Base-by-base conservation (phyloP, 2,888 invertebrate species). In the Phlogophora meticulosa region DNA sequence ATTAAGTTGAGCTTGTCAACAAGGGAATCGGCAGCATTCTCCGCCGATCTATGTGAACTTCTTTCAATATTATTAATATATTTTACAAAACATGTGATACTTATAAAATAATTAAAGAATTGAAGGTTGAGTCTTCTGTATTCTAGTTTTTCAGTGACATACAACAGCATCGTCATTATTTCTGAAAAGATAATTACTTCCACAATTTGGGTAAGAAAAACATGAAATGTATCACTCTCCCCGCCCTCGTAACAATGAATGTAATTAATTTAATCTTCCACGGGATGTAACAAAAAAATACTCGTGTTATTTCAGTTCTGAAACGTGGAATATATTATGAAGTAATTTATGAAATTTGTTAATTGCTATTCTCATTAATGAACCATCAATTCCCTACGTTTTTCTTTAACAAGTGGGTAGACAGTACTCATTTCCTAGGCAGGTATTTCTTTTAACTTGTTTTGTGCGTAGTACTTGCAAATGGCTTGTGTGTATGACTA, bases 161-260 rank as follows among this genome's bases (percentile, higher is more conserved):
- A 17, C 34, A 22, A 3, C n/a, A 61, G 24, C 36, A 20, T 38
- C 69, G 61, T 49, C 57, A 68, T 75, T 79, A 75, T 75, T 75
- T 61, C 61, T 67, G 38, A 51, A 75, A 75, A 75, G 68, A 79
- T 67, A 75, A 75, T 75, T 75, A 67, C 61, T 75, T 68, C 38
- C 69, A 75, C 20, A 73, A 74, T 75, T 75, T 42, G 61, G 13
- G 46, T 61, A 62, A 75, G 75, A 79, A 75, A 51, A 75, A 68
- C 75, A 80, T 56, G 57, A 75, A 75, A 75, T 46, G 53, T 75
- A 75, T 75, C 61, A 68, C 43, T 56, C 49, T 34, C 17, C 53
- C 46, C 32, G 20, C 56, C 46, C 20, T 43, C 7, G 48, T 38
- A 45, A 61, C 80, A 76, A 61, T 69, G 56, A 49, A 34, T 55